phyloP scores from a whole-genome alignment of 1,140 invertebrate genomes.

The Orius insidiosus region DNA sequence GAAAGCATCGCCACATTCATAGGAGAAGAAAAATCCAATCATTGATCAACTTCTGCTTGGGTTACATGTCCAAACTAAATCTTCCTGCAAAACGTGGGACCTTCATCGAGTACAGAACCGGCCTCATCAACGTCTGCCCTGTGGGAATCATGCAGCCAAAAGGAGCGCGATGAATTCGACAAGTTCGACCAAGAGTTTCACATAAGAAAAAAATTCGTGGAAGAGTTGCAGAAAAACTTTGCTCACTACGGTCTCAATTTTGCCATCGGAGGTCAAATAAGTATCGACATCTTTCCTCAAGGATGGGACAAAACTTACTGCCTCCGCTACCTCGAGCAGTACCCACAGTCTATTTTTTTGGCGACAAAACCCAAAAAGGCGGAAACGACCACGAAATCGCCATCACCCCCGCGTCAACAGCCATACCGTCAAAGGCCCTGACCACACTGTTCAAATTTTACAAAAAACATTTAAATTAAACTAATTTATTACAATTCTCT shows the following conservation, averaged over 20 bases:
- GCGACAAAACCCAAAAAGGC: constrained; percentile 81
- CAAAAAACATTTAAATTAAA: constrained; percentile 29
- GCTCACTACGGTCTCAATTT: constrained; percentile 56
- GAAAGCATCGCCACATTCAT: constrained; percentile 66
- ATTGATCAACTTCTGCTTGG: constrained; percentile 84
- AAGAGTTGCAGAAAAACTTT: constrained; percentile 66
- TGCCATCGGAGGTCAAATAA: constrained; percentile 89
- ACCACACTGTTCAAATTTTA: constrained; percentile 67
- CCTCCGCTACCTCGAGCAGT: constrained; percentile 61
- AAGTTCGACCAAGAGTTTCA: constrained; percentile 71
- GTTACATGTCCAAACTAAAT: constrained; percentile 71
- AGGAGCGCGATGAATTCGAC: constrained; percentile 73
- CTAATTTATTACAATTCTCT: no score
- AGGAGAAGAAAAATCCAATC: constrained; percentile 73
- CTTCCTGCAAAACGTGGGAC: constrained; percentile 89
- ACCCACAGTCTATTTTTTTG: constrained; percentile 92
- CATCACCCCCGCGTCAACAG: constrained; percentile 68
- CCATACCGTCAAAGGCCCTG: constrained; percentile 66
- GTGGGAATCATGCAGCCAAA: constrained; percentile 75
- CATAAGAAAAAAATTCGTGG: constrained; percentile 70
- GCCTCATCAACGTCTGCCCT: constrained; percentile 91
- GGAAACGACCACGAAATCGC: constrained; percentile 97
- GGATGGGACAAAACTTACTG: constrained; percentile 99
- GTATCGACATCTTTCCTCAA: constrained; percentile 88
- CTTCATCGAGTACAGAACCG: constrained; percentile 87